phyloP scores from a whole-genome alignment of 1,140 invertebrate genomes.

The Leptonema lineaticorne region DNA sequence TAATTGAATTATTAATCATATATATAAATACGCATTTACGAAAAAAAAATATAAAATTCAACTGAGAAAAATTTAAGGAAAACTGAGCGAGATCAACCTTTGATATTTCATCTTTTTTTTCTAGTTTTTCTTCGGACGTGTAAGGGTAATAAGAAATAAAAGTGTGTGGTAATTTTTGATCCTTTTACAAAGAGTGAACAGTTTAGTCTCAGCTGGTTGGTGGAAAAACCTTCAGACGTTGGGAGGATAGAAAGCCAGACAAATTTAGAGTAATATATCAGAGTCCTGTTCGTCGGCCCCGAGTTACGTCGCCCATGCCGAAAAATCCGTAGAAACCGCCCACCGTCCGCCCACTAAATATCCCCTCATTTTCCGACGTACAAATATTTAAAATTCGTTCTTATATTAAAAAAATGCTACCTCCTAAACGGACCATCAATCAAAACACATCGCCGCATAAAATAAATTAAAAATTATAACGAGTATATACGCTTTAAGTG shows the following conservation, averaged over 20 bases:
- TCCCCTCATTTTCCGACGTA: not conserved
- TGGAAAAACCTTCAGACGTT: constrained; percentile 22
- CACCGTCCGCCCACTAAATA: too few species aligned
- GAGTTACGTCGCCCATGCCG: not conserved
- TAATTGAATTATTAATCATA: too few species aligned
- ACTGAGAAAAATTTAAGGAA: too few species aligned
- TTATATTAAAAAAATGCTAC: constrained; percentile 18
- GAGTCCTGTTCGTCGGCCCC: constrained; percentile 6
- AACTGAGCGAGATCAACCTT: too few species aligned
- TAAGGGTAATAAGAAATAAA: not conserved
- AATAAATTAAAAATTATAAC: constrained; percentile 20
- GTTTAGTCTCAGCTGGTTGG: constrained; percentile 9
- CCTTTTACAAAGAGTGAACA: constrained; percentile 23
- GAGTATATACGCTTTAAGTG: not conserved
- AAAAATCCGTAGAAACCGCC: too few species aligned
- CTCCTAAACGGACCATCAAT: constrained; percentile 9
- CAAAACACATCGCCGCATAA: constrained; percentile 2
- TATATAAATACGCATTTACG: too few species aligned
- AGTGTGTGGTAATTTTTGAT: constrained; percentile 23
- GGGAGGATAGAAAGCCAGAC: constrained; percentile 27
- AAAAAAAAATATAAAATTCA: too few species aligned
- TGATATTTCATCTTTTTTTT: too few species aligned
- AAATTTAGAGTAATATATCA: constrained; percentile 32
- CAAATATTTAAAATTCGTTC: constrained; percentile 19
- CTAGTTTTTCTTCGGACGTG: too few species aligned